Conservation (phyloP, 2,797 vertebrate genomes). For the Gambelia wislizenii region DNA sequence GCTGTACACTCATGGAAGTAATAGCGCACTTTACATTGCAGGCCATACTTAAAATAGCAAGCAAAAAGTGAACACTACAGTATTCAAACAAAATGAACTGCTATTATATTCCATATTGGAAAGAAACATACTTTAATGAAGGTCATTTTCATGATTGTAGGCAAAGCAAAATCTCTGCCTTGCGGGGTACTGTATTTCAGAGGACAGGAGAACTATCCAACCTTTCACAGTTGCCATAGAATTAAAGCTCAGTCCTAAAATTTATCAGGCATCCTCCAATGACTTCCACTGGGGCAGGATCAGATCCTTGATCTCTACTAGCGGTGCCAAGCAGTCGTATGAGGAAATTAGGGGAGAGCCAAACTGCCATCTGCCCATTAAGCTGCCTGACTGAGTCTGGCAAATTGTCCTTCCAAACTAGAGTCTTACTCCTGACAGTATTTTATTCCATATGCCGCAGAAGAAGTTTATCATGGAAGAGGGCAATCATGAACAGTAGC, state of each 20-base stretch:
- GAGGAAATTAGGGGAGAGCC: not conserved
- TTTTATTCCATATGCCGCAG: not conserved
- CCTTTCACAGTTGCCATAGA: not conserved
- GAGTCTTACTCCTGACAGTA: not conserved
- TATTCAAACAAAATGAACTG: slow-evolving; percentile 35
- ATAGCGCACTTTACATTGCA: slow-evolving; percentile 65
- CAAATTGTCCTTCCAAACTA: not conserved
- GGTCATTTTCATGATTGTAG: slow-evolving; percentile 54
- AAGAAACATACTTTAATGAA: slow-evolving; percentile 49
- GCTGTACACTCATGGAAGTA: slow-evolving; percentile 61
- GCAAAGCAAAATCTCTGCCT: slow-evolving; percentile 54
- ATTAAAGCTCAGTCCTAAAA: not conserved
- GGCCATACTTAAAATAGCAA: slow-evolving; percentile 57
- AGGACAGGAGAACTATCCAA: slow-evolving; percentile 40
- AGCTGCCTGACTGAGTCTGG: not conserved
- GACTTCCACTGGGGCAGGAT: not conserved
- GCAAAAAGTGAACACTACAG: slow-evolving; percentile 52
- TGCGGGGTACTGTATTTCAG: slow-evolving; percentile 53
- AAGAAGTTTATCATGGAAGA: not conserved
- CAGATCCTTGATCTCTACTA: not conserved
- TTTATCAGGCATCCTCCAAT: not conserved
- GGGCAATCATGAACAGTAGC: not conserved
- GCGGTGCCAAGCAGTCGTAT: not conserved
- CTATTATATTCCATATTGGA: slow-evolving; percentile 38
- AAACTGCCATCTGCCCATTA: slow-evolving; percentile 6